Evolutionary conservation across 2,888 invertebrate species (phyloP).

Genomic region (Leistus spinibarbis): DNA sequence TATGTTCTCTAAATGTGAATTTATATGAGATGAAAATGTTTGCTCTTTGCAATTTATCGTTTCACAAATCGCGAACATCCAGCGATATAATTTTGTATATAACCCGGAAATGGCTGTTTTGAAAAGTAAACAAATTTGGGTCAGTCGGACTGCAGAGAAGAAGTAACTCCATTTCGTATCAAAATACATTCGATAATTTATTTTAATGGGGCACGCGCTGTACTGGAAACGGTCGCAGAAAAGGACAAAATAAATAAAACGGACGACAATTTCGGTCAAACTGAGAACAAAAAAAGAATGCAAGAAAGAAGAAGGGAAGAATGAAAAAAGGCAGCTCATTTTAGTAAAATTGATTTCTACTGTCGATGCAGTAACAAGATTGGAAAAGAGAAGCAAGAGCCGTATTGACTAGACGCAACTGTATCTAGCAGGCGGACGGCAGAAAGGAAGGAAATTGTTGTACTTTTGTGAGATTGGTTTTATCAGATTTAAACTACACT

Average conservation of each 20-base stretch:
- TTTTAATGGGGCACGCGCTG: conserved; percentile 33
- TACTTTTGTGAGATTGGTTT: conserved; percentile 34
- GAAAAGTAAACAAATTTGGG: neutral
- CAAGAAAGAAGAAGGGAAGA: conserved; percentile 13
- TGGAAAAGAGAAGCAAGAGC: conserved; percentile 7
- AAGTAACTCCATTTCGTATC: conserved; percentile 20
- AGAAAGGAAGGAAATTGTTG: conserved; percentile 24
- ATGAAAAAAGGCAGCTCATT: conserved; percentile 36
- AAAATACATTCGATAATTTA: conserved; percentile 28
- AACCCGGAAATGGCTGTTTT: neutral
- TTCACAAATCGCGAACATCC: neutral
- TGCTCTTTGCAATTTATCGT: neutral
- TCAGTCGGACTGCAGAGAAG: neutral
- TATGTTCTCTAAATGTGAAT: no score
- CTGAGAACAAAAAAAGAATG: neutral
- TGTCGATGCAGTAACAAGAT: conserved; percentile 36
- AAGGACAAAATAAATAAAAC: conserved; percentile 26
- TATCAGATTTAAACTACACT: conserved; percentile 29
- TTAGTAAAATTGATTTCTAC: conserved; percentile 38
- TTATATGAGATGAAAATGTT: neutral
- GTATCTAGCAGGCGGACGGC: neutral
- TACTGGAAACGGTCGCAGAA: conserved; percentile 15
- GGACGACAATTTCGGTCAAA: neutral
- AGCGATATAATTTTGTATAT: neutral
- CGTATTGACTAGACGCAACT: neutral